These are phyloP conservation scores for Emberiza fucata DNA, from an alignment of 2,113 vertebrate genomes.

Conservation along the genomic window DNA sequence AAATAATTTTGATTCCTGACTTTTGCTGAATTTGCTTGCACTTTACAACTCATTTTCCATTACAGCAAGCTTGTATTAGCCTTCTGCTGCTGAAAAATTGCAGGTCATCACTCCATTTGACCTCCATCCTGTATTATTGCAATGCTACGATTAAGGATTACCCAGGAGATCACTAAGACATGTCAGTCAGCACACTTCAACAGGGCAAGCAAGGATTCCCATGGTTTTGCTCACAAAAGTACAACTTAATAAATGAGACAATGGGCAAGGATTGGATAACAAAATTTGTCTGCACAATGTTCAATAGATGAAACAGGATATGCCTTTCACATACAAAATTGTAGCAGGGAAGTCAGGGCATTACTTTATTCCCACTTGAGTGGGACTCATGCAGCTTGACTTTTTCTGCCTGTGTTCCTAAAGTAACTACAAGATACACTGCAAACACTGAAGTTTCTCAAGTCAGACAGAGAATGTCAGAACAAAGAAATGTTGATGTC, in stretches of 20 bases:
- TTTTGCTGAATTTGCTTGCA: not conserved
- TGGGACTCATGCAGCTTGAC: not conserved
- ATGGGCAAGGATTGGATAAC: not conserved
- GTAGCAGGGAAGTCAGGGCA: not conserved
- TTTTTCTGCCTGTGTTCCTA: not conserved
- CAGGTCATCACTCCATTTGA: slow-evolving; percentile 50
- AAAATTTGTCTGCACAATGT: not conserved
- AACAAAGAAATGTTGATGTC: slow-evolving; percentile 30
- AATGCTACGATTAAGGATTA: slow-evolving; percentile 30
- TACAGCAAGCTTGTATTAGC: not conserved
- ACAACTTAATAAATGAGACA: slow-evolving; percentile 23
- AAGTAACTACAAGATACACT: not conserved
- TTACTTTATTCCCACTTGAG: not conserved
- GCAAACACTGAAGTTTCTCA: not conserved
- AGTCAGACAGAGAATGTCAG: not conserved
- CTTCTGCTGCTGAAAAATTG: slow-evolving; percentile 52
- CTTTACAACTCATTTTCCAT: slow-evolving; percentile 6
- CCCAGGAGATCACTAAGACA: slow-evolving; percentile 45
- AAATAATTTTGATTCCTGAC: not conserved
- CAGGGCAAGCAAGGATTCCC: not conserved
- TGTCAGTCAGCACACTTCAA: not conserved
- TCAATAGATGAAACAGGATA: not conserved
- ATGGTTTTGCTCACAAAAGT: slow-evolving; percentile 26
- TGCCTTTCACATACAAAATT: not conserved
- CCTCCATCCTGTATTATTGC: slow-evolving; percentile 36